Evolutionary conservation across 2,888 invertebrate genomes (phyloP), one percentile per base, ranked within the genome.

Genomic region (Drosophila paramelanica): DNA sequence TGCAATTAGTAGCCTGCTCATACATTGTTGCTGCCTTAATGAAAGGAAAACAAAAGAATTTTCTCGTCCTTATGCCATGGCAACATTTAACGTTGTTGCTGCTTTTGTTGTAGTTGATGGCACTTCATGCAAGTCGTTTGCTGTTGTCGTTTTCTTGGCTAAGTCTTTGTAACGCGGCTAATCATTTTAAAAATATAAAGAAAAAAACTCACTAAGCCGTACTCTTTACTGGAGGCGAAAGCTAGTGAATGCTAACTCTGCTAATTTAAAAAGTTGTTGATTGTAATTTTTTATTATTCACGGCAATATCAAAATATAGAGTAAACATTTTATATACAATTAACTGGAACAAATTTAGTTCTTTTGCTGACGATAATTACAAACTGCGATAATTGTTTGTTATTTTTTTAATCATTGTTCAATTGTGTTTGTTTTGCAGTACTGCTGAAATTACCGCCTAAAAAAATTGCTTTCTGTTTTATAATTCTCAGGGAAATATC

Each of bases 1-100:
- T 89, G 89, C 90, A 89, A 90, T 89, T 89, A 88, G 87, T 74
- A 60, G 77, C 72, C 64, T 66, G 64, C 76, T 73, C 72, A 66
- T 62, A 88, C 87, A 80, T 80, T 88, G 88, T 84, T 75, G 78
- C 78, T 52, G 68, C 67, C 62, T 68, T 88, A 88, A 84, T 83
- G 84, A 83, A 86, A 87, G 62, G 70, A 76, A 83, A 86, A 88
- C 89, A 88, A 80, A 83, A 77, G 71, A 60, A 60, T 65, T 71
- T 60, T 31, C 57, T 38, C 57, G 41, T 23, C 33, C 20, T 39
- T 39, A 43, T 39, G 38, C 39, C 53, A 46, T 67, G 45, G 66
- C 59, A 67, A 64, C 62, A 67, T 79, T 67, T 39, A 62, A 57
- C 56, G 45, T 43, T 51, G 50, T 42, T 43, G 58, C 59, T 73